These are phyloP conservation scores for Fissipunctia ypsillon DNA, from an alignment of 2,888 invertebrate genomes.

Conservation along the genomic window DNA sequence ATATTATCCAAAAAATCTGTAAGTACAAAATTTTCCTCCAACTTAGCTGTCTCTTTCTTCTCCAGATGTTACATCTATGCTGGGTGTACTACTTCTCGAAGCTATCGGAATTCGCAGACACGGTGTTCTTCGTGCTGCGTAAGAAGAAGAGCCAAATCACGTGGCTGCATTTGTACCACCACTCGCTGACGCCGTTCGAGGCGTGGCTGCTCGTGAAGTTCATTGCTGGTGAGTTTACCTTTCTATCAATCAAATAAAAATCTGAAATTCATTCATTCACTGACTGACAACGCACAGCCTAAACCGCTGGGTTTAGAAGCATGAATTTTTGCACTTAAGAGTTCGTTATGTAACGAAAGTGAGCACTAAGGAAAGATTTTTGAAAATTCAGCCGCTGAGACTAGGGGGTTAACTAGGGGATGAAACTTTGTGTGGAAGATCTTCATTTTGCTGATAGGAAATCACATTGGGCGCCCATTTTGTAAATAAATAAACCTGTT, in stretches of 20 bases:
- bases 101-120: constrained; percentile 96
- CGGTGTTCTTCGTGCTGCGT: constrained; percentile 95
- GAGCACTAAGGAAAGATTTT: neutral
- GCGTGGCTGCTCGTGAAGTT: constrained; percentile 95
- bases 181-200: constrained; percentile 94
- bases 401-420: no score
- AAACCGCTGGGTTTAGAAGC: neutral
- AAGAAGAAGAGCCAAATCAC: constrained; percentile 96
- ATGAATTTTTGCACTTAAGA: neutral
- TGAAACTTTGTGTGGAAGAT: no score
- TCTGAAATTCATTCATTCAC: neutral
- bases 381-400: no score
- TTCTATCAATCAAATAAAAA: neutral
- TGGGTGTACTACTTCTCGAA: constrained; percentile 98
- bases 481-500: no score
- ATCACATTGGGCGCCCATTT: no score
- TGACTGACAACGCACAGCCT: neutral
- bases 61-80: constrained; percentile 95
- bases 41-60: constrained; percentile 46
- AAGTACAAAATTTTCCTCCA: neutral
- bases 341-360: neutral
- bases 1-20: neutral
- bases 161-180: constrained; percentile 96
- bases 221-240: constrained; percentile 90
- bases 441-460: no score